Conservation (phyloP, 2,888 invertebrate genomes). For the Lathronympha strigana region DNA sequence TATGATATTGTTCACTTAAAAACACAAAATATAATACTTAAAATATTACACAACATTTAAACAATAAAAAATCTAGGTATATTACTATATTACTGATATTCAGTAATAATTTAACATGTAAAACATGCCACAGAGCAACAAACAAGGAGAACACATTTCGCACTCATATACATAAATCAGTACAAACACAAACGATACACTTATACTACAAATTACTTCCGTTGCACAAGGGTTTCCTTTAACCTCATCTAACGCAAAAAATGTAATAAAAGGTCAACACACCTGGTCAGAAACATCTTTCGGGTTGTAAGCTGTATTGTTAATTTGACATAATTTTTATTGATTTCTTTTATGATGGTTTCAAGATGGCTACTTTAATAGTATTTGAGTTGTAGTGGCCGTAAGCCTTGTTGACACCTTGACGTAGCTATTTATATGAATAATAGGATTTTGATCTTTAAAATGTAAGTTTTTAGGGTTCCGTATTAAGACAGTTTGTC, state of each 20-base stretch:
- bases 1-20: no score
- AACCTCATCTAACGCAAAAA: constrained; percentile 40
- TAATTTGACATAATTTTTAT: constrained; percentile 41
- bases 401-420: not conserved
- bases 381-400: not conserved
- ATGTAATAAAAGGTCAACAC: constrained; percentile 54
- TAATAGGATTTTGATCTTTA: not conserved
- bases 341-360: constrained; percentile 23
- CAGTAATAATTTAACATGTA: not conserved
- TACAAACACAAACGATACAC: constrained; percentile 37
- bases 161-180: constrained; percentile 41
- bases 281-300: constrained; percentile 55
- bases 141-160: constrained; percentile 25
- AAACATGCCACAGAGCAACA: not conserved
- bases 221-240: constrained; percentile 43
- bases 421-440: not conserved
- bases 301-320: constrained; percentile 39
- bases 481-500: not conserved
- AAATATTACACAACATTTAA: no score
- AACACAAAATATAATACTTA: no score
- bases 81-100: not conserved
- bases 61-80: not conserved
- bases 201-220: constrained; percentile 62
- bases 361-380: not conserved
- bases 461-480: no score